These are phyloP conservation scores for Drosophila nigritarsus DNA, from an alignment of 2,888 invertebrate species.

Conservation along the genomic window DNA sequence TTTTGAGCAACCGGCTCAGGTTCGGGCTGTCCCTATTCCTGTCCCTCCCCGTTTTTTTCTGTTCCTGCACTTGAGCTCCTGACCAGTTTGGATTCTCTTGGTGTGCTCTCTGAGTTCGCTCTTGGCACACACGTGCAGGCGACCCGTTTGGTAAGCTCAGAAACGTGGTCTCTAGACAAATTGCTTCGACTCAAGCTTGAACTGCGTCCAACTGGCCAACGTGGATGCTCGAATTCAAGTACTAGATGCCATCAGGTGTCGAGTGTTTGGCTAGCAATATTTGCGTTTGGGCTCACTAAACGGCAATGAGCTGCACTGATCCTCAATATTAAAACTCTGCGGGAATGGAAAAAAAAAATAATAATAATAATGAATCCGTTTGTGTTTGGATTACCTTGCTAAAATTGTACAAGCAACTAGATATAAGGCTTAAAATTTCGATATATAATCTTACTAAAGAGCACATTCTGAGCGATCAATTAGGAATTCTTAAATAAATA, in stretches of 20 bases:
- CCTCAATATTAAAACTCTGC: conserved; percentile 22
- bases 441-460: background rate
- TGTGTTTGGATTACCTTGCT: background rate
- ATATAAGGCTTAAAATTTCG: background rate
- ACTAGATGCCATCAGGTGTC: conserved; percentile 79
- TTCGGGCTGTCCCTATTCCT: conserved; percentile 27
- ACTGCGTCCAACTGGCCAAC: conserved; percentile 45
- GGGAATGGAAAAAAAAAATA: conserved; percentile 49
- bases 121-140: conserved; percentile 58
- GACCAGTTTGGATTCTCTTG: conserved; percentile 51
- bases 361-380: conserved; percentile 32
- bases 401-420: background rate
- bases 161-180: conserved; percentile 65
- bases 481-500: no score
- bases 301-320: conserved; percentile 36
- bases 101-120: conserved; percentile 14
- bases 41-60: conserved; percentile 12
- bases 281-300: conserved; percentile 75
- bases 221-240: conserved; percentile 24
- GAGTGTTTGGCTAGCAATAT: conserved; percentile 84
- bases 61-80: conserved; percentile 40
- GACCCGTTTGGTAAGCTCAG: conserved; percentile 66
- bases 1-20: conserved; percentile 62
- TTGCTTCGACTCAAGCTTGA: conserved; percentile 45
- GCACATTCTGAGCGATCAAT: background rate